Evolutionary conservation across 2,113 vertebrate species (phyloP).

Genomic region (Apteryx mantelli): DNA sequence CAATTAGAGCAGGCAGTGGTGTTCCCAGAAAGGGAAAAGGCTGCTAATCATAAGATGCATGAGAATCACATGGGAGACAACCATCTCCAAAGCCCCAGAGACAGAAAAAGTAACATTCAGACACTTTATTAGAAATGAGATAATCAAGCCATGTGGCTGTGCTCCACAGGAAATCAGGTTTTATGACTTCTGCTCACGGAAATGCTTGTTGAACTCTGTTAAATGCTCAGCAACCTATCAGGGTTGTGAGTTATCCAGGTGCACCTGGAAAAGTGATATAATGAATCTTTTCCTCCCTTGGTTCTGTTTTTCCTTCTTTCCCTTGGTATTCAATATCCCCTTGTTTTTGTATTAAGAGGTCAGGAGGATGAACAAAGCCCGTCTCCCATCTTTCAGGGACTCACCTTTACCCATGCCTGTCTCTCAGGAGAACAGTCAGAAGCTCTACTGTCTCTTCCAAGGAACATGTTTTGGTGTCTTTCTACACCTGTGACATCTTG

Average conservation of each 20-base stretch:
- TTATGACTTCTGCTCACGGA: not conserved
- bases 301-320: not conserved
- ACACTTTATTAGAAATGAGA: not conserved
- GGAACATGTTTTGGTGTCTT: not conserved
- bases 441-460: not conserved
- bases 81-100: no score
- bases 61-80: no score
- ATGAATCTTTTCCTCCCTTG: not conserved
- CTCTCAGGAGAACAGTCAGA: not conserved
- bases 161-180: not conserved
- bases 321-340: not conserved
- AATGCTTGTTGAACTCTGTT: not conserved
- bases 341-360: not conserved
- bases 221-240: not conserved
- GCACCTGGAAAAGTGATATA: not conserved
- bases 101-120: not conserved
- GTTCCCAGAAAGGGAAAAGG: no score
- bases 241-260: not conserved
- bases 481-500: not conserved
- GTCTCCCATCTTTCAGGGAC: not conserved
- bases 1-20: not conserved
- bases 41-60: no score
- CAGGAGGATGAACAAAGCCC: not conserved
- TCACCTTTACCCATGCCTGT: not conserved
- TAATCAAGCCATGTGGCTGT: not conserved